Evolutionary conservation across 2,888 invertebrate genomes (phyloP).

Genomic region (Yponomeuta malinellus): DNA sequence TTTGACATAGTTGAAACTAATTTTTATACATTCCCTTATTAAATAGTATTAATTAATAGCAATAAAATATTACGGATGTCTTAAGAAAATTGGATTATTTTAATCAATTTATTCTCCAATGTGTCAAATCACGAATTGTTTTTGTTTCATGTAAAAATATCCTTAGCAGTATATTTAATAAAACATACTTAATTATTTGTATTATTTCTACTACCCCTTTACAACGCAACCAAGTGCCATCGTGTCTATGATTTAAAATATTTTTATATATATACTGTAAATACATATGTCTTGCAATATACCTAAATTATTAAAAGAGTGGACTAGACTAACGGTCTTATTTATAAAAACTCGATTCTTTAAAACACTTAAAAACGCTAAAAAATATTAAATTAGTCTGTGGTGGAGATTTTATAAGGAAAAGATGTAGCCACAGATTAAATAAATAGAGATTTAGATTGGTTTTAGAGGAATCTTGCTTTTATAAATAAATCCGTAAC

Average conservation of each 20-base stretch:
- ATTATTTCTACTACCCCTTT: slow-evolving; percentile 42
- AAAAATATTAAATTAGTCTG: too few relatives aligned
- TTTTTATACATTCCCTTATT: slow-evolving; percentile 63
- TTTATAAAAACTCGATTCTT: too few relatives aligned
- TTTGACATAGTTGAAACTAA: slow-evolving; percentile 59
- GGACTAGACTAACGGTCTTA: slow-evolving; percentile 30
- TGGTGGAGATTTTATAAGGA: too few relatives aligned
- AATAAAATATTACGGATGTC: slow-evolving; percentile 21
- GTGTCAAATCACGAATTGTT: slow-evolving; percentile 40
- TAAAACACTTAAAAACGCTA: too few relatives aligned
- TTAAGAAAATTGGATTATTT: slow-evolving; percentile 19
- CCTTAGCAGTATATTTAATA: slow-evolving; percentile 3
- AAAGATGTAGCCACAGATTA: too few relatives aligned
- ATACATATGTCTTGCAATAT: slow-evolving; percentile 44
- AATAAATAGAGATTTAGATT: too few relatives aligned
- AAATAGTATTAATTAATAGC: slow-evolving; percentile 28
- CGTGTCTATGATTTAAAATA: slow-evolving; percentile 62
- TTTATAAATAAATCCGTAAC: not conserved
- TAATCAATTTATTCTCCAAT: slow-evolving; percentile 32
- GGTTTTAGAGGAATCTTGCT: too few relatives aligned
- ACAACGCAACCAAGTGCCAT: slow-evolving; percentile 73
- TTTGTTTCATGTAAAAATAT: slow-evolving; percentile 15
- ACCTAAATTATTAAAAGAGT: slow-evolving; percentile 47
- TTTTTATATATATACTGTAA: slow-evolving; percentile 64
- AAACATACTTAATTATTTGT: slow-evolving; percentile 33